Percentiles rank a stretch among this genome's conserved stretches.
Evolutionary conservation across 2,888 invertebrate species (phyloP).

Genomic region (Scrobipalpa costella): DNA sequence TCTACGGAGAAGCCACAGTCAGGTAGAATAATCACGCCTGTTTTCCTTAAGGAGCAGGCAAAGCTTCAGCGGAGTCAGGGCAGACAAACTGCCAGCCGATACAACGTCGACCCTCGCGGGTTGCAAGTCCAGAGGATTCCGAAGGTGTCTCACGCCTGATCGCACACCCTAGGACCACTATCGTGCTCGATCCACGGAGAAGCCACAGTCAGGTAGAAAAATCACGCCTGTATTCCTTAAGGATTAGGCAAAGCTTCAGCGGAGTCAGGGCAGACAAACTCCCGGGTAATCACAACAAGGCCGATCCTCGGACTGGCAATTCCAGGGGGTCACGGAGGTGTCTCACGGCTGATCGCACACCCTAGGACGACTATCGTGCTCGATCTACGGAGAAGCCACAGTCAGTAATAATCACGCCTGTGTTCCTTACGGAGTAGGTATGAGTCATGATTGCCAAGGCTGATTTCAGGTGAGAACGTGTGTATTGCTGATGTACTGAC

Average conservation of each 20-base stretch:
- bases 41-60: too few relatives aligned
- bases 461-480: too few relatives aligned
- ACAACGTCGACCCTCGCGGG: conserved; percentile 83
- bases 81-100: too few relatives aligned
- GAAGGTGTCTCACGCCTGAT: conserved; percentile 88
- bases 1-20: conserved; percentile 84
- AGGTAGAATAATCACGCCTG: conserved; percentile 67
- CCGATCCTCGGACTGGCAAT: conserved; percentile 87
- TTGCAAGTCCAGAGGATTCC: conserved; percentile 85
- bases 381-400: conserved; percentile 85
- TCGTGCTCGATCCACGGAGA: conserved; percentile 87
- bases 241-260: too few relatives aligned
- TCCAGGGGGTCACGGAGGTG: conserved; percentile 86
- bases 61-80: too few relatives aligned
- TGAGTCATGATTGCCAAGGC: too few relatives aligned
- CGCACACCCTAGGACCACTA: conserved; percentile 83
- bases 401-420: conserved; percentile 59
- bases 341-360: conserved; percentile 86
- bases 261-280: too few relatives aligned
- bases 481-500: too few relatives aligned
- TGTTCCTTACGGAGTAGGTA: too few relatives aligned
- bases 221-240: too few relatives aligned
- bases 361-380: conserved; percentile 86
- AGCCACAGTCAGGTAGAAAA: conserved; percentile 83
- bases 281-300: too few relatives aligned